Evolutionary conservation across 2,888 invertebrate species (phyloP), one percentile per base, ranked within the genome.

Genomic region (Luffia ferchaultella): DNA sequence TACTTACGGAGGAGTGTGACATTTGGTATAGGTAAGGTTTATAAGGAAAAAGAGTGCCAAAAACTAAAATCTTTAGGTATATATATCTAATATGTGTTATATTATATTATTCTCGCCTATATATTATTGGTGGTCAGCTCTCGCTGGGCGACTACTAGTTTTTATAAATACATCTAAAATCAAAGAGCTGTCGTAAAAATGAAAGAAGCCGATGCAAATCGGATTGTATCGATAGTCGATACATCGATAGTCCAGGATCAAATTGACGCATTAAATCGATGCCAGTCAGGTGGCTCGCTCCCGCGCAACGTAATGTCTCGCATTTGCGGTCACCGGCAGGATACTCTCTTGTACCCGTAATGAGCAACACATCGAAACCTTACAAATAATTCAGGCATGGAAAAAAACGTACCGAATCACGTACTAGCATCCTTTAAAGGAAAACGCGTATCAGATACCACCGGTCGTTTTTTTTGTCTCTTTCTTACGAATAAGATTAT

Each of bases 301-400:
- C 17, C 30, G 41, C 44, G 30, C 47, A 63, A 56, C 63, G 72
- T 76, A 74, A 78, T 77, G 78, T 76, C 76, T 73, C 74, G 70
- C 79, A 76, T 76, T 82, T 82, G 80, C 76, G 80, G 80, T 80
- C 73, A 67, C 64, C 62, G 70, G 72, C 76, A 82, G 82, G 82
- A 83, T 83, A 77, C 80, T 67, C 64, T 71, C 80, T 73, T 77
- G 82, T 79, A 74, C 71, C 65, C 18, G 73, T 83, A 83, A 83
- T 83, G 82, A 82, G 80, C 80, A 74, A 76, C 80, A 77, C 75
- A 79, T 79, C 69, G 82, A 83, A 83, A 73, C 82, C 82, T 69
- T 80, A 82, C 82, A 82, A 83, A 82, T 80, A 80, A 82, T 78
- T 78, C 76, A 65, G 78, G 74, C 78, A 70, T 78, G 74, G 73